These are phyloP conservation scores for Castor canadensis DNA, from an alignment of 2,113 vertebrate genomes.

Conservation along the genomic window DNA sequence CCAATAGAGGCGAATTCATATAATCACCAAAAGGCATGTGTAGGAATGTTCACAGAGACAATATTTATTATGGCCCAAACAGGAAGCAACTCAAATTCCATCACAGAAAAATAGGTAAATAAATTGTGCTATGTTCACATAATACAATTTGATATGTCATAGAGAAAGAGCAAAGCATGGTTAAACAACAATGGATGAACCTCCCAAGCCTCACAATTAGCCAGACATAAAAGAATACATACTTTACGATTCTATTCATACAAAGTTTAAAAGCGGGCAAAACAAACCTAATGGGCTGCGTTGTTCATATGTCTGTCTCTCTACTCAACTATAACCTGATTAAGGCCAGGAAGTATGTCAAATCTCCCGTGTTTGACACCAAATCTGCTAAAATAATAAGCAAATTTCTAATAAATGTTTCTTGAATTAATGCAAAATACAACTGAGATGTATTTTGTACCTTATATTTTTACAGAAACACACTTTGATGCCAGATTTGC, in stretches of 20 bases:
- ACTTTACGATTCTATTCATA: neutral
- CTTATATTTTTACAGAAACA: neutral
- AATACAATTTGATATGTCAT: neutral
- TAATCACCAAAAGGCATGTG: neutral
- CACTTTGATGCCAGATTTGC: neutral
- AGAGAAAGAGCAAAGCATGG: neutral
- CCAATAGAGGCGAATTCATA: neutral
- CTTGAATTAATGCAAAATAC: neutral
- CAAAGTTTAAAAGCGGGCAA: neutral
- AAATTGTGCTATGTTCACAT: neutral
- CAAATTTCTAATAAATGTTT: neutral
- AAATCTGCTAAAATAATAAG: neutral
- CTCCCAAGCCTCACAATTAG: neutral
- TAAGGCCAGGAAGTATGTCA: neutral
- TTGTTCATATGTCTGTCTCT: neutral
- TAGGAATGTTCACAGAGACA: neutral
- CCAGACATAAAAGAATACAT: neutral
- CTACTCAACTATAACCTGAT: neutral
- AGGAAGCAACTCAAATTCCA: constrained; percentile 50
- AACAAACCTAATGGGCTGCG: neutral
- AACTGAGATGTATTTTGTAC: neutral
- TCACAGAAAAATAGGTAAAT: constrained; percentile 17
- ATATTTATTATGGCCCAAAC: constrained; percentile 34
- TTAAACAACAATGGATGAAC: neutral
- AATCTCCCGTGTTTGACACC: neutral